Conservation (phyloP, 2,797 vertebrate genomes). For the Hirundo rustica region DNA sequence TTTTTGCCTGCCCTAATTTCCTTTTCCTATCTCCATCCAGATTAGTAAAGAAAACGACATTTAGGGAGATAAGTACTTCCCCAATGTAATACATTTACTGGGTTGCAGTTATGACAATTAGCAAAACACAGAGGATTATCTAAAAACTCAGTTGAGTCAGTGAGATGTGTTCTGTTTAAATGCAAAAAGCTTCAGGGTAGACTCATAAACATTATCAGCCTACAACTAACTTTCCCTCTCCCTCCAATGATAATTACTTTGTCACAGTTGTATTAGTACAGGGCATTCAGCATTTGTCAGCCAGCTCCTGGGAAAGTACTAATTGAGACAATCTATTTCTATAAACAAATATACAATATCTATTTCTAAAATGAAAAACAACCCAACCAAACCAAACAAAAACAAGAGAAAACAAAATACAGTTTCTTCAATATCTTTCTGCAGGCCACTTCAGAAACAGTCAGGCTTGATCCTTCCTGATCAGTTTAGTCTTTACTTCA, state of each 20-base stretch:
- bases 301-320: neutral
- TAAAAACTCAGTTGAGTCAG: neutral
- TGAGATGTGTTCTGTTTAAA: neutral
- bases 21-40: neutral
- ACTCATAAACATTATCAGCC: neutral
- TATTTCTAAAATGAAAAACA: neutral
- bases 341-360: neutral
- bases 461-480: neutral
- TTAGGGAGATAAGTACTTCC: neutral
- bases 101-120: constrained; percentile 19
- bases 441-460: neutral
- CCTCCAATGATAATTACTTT: neutral
- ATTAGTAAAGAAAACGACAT: neutral
- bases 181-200: neutral
- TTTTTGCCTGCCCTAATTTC: constrained; percentile 23
- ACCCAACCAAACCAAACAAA: neutral
- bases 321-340: neutral
- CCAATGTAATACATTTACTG: neutral
- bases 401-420: neutral
- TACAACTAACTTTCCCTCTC: neutral
- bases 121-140: constrained; percentile 7
- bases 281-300: neutral
- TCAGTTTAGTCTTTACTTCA: neutral
- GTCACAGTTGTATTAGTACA: neutral
- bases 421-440: neutral